Evolutionary conservation across 2,797 vertebrate genomes (phyloP).

Genomic region (Pogonophryne albipinna): DNA sequence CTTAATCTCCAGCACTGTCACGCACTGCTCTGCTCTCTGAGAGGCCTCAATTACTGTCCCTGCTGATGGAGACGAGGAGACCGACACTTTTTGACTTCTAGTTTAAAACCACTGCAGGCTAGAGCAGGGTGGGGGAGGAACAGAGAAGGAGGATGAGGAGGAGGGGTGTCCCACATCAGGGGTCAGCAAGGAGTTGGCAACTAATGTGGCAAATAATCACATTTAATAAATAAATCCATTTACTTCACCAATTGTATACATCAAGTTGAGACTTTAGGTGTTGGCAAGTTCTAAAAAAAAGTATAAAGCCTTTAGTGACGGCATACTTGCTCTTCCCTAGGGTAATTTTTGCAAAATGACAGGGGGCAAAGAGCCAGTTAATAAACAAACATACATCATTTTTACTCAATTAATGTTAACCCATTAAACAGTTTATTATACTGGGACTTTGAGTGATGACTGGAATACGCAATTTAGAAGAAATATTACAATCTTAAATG

Average conservation of each 20-base stretch:
- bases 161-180: background rate
- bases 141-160: background rate
- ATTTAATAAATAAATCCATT: background rate
- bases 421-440: too few relatives aligned
- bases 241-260: background rate
- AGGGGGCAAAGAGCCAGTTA: too few relatives aligned
- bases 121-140: background rate
- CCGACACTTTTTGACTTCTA: constrained; percentile 52
- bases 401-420: too few relatives aligned
- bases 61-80: constrained; percentile 53
- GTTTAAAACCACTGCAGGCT: constrained; percentile 35
- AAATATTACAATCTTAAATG: too few relatives aligned
- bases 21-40: constrained; percentile 42
- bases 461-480: too few relatives aligned
- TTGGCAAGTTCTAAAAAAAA: too few relatives aligned
- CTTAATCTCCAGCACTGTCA: constrained; percentile 65
- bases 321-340: too few relatives aligned
- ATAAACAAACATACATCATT: too few relatives aligned
- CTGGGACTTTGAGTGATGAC: too few relatives aligned
- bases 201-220: background rate
- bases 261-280: too few relatives aligned
- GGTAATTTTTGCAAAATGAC: too few relatives aligned
- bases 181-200: background rate
- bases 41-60: constrained; percentile 58
- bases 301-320: too few relatives aligned